A percentile compares a stretch with the other conserved stretches of the same genome.
phyloP scores from a whole-genome alignment of 2,797 vertebrate species.

The Sebastes melanostomus region DNA sequence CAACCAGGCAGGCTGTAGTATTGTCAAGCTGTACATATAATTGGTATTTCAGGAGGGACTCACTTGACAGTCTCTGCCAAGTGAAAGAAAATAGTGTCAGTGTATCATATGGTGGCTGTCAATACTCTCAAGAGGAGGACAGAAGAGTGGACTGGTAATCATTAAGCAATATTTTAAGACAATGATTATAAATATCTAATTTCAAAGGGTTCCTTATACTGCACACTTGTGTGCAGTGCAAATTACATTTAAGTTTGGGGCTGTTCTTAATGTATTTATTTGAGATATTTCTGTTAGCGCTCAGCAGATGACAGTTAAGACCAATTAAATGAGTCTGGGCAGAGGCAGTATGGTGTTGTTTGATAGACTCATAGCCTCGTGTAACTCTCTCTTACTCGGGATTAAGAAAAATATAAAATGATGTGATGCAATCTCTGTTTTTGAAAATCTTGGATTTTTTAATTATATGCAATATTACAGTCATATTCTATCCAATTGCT shows the following conservation, averaged over 20 bases:
- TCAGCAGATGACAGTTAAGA: neutral
- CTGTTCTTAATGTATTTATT: neutral
- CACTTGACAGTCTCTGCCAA: slow-evolving; percentile 33
- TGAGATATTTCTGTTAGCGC: neutral
- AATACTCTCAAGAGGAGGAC: slow-evolving; percentile 1
- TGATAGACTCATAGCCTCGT: neutral
- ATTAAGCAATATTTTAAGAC: neutral
- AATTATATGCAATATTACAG: neutral
- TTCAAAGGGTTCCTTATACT: neutral
- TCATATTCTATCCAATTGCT: neutral
- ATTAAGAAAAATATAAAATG: neutral
- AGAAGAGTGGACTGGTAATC: neutral
- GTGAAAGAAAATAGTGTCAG: slow-evolving; percentile 25
- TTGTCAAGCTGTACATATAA: slow-evolving; percentile 51
- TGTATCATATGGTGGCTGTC: slow-evolving; percentile 16
- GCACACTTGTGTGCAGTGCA: neutral
- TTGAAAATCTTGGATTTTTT: neutral
- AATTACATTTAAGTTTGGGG: neutral
- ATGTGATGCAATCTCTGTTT: neutral
- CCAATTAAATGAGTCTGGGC: neutral
- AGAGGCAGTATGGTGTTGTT: neutral
- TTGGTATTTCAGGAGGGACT: slow-evolving; percentile 53
- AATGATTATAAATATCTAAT: neutral
- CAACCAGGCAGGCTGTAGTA: slow-evolving; percentile 20
- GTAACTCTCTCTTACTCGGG: neutral